A percentile compares a stretch with the other conserved stretches of the same genome.
These are phyloP conservation scores for Heliothis subflexa DNA, from an alignment of 1,140 invertebrate genomes.

Conservation along the genomic window DNA sequence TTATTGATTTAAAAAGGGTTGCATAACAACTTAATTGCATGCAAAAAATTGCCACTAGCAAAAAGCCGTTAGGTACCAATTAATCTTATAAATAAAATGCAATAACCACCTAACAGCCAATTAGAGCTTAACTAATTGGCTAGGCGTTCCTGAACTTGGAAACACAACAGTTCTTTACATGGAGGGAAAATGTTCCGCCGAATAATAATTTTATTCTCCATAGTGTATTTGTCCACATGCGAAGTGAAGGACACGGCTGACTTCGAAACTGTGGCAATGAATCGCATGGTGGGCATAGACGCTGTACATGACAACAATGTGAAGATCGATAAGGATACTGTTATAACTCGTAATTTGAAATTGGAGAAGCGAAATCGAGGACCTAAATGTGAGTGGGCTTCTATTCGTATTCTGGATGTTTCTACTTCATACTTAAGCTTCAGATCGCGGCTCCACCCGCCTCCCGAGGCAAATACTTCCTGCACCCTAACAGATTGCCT, in stretches of 20 bases:
- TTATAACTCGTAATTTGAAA: slow-evolving; percentile 70
- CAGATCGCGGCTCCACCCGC: too few species aligned
- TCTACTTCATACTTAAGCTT: too few species aligned
- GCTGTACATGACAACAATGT: slow-evolving; percentile 54
- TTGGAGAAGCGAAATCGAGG: slow-evolving; percentile 52
- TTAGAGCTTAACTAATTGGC: background rate
- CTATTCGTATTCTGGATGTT: too few species aligned
- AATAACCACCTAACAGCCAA: slow-evolving; percentile 21
- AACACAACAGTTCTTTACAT: background rate
- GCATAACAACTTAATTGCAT: too few species aligned
- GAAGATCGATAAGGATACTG: slow-evolving; percentile 70
- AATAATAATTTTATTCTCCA: background rate
- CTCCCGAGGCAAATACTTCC: too few species aligned
- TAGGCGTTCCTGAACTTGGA: background rate
- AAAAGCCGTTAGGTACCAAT: too few species aligned
- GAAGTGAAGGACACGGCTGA: background rate
- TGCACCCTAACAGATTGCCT: too few species aligned
- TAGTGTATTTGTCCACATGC: background rate
- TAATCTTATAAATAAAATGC: background rate
- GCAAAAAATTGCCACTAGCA: too few species aligned
- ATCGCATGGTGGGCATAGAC: slow-evolving; percentile 62
- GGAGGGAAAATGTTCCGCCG: background rate
- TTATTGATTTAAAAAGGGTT: too few species aligned
- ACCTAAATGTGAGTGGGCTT: slow-evolving; percentile 55
- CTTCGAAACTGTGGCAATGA: slow-evolving; percentile 9